Percentiles rank a stretch among this genome's conserved stretches.
Conservation (phyloP, 2,113 vertebrate species). For the Ceuthmochares aereus region DNA sequence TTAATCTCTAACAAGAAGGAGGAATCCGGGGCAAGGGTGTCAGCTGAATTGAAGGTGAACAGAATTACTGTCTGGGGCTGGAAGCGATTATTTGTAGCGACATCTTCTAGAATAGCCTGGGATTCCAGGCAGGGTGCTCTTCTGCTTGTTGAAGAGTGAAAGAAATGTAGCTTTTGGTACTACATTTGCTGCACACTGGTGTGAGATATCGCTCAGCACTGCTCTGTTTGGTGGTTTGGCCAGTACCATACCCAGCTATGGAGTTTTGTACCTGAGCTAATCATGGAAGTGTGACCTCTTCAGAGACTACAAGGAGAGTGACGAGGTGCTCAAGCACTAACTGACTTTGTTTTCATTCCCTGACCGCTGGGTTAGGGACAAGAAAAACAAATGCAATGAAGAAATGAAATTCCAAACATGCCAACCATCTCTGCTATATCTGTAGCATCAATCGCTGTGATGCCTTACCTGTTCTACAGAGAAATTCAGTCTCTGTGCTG, state of each 20-base stretch:
- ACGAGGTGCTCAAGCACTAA: not conserved
- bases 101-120: not conserved
- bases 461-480: not conserved
- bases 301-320: not conserved
- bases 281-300: not conserved
- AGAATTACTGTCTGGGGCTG: not conserved
- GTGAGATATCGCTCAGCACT: not conserved
- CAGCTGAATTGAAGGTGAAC: not conserved
- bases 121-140: not conserved
- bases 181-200: not conserved
- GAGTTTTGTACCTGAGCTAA: not conserved
- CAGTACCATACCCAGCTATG: not conserved
- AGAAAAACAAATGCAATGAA: constrained; percentile 18
- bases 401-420: not conserved
- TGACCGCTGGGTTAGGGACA: not conserved
- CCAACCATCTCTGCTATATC: not conserved
- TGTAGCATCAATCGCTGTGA: not conserved
- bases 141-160: not conserved
- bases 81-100: not conserved
- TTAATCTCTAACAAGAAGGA: not conserved
- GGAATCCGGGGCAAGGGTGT: not conserved
- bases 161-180: not conserved
- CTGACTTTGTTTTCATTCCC: not conserved
- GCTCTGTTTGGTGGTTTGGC: not conserved
- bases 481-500: not conserved